A percentile compares a stretch with the other conserved stretches of the same genome.
Conservation (phyloP, 2,888 invertebrate genomes). For the Ctenicera cuprea region DNA sequence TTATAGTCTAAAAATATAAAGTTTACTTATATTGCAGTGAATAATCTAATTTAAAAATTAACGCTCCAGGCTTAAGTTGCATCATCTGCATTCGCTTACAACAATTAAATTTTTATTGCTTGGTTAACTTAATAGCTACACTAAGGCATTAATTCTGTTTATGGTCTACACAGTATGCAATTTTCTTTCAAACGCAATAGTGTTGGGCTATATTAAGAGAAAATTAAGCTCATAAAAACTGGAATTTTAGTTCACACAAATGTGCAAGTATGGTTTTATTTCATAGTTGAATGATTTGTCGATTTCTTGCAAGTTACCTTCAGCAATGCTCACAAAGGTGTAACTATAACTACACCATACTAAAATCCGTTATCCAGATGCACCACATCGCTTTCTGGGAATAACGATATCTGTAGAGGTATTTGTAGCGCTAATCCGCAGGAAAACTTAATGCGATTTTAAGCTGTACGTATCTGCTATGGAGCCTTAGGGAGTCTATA, state of each 20-base stretch:
- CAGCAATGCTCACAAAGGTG: constrained; percentile 9
- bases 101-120: constrained; percentile 16
- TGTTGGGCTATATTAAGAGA: neutral
- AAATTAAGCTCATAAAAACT: neutral
- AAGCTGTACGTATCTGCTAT: constrained; percentile 32
- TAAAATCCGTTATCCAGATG: constrained; percentile 38
- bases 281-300: neutral
- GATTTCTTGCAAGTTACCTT: neutral
- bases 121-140: neutral
- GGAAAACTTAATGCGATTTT: constrained; percentile 43
- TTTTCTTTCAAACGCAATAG: neutral
- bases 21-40: neutral
- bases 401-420: constrained; percentile 36
- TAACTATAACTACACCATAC: constrained; percentile 28
- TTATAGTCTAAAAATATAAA: no score
- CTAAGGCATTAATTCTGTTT: neutral
- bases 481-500: constrained; percentile 31
- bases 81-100: constrained; percentile 15
- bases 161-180: neutral
- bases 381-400: constrained; percentile 35
- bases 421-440: constrained; percentile 37
- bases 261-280: neutral
- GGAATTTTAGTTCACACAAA: neutral
- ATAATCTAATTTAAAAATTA: constrained; percentile 1
- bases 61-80: neutral